phyloP scores from a whole-genome alignment of 2,113 vertebrate species.

The Heterochromis multidens region DNA sequence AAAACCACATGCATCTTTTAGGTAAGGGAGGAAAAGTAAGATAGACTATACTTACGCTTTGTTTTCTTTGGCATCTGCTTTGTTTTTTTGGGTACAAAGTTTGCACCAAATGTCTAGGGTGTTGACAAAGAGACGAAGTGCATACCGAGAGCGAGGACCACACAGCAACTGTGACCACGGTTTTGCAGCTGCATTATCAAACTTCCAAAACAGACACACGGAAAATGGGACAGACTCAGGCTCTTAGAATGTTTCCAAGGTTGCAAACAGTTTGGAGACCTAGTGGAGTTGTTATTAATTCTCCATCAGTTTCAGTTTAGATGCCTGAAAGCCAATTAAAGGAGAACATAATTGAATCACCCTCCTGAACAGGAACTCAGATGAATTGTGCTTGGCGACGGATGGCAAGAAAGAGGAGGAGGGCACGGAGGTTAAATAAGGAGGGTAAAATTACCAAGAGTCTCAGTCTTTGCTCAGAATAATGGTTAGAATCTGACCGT shows the following conservation, averaged over 20 bases:
- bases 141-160: constrained; percentile 35
- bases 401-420: constrained; percentile 16
- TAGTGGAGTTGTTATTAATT: constrained; percentile 72
- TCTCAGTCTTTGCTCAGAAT: constrained; percentile 35
- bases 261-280: constrained; percentile 54
- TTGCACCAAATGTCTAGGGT: constrained; percentile 27
- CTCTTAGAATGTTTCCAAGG: constrained; percentile 50
- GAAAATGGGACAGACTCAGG: constrained; percentile 1
- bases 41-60: background rate
- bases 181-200: constrained; percentile 40
- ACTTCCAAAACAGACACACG: constrained; percentile 17
- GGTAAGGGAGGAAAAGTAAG: background rate
- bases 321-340: constrained; percentile 77
- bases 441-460: constrained; percentile 58
- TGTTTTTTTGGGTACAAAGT: constrained; percentile 48
- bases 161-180: constrained; percentile 30
- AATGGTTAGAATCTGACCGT: constrained; percentile 28
- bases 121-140: constrained; percentile 61
- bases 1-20: background rate
- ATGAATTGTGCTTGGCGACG: constrained; percentile 62
- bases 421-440: constrained; percentile 67
- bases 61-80: constrained; percentile 41
- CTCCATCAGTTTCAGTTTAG: constrained; percentile 73
- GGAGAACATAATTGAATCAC: constrained; percentile 71
- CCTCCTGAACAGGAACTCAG: constrained; percentile 63